Conservation (phyloP, 2,888 invertebrate genomes). For the Stramonita haemastoma region DNA sequence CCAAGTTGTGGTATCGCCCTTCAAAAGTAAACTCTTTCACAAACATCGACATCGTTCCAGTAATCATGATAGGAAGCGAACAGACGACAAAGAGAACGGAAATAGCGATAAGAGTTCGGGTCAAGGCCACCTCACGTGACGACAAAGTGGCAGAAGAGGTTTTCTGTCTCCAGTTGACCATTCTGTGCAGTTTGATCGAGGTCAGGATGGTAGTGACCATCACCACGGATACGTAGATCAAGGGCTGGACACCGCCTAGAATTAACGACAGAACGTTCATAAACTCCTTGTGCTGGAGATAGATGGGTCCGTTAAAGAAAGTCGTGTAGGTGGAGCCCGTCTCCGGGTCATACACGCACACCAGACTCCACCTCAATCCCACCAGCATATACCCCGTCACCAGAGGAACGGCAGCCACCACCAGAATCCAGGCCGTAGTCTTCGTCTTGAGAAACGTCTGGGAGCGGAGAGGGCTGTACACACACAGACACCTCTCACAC, state of each 20-base stretch:
- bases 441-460: not conserved
- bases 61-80: not conserved
- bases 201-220: not conserved
- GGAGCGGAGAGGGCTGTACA: constrained; percentile 1
- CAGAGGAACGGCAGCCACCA: not conserved
- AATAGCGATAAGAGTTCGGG: not conserved
- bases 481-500: constrained; percentile 19
- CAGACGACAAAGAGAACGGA: constrained; percentile 6
- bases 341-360: not conserved
- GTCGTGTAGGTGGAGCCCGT: not conserved
- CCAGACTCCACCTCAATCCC: not conserved
- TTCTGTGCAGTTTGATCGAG: constrained; percentile 1
- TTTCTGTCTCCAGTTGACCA: not conserved
- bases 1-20: constrained; percentile 7
- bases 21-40: not conserved
- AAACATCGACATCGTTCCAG: not conserved
- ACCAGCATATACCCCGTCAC: not conserved
- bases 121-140: not conserved
- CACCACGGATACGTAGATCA: not conserved
- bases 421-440: not conserved
- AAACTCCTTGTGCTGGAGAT: not conserved
- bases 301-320: not conserved
- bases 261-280: not conserved
- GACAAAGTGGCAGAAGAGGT: not conserved
- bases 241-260: not conserved